Evolutionary conservation across 2,797 vertebrate genomes (phyloP), one percentile per base, ranked within the genome.

Genomic region (Hemitrygon akajei): DNA sequence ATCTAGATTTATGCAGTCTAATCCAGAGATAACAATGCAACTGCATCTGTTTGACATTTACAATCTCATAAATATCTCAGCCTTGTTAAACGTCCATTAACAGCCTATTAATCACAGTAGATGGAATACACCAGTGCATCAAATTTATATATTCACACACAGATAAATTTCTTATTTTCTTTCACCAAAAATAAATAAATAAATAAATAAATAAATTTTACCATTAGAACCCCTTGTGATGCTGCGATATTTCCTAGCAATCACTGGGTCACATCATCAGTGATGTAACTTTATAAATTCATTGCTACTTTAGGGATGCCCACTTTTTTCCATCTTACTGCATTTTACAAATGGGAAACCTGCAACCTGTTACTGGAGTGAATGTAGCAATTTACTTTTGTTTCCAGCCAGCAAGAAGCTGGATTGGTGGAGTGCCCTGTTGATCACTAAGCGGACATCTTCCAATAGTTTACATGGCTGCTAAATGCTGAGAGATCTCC

Each of bases 81-180:
- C 58, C 58, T 86, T 86, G 82, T 86, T 86, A 86, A 86, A 86
- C 56, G 11, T 86, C n/a, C 82, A n/a, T 86, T 86, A 86, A 86
- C 82, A n/a, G 27, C 27, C 27, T 60, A 86, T 63, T 86, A 63
- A 86, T 86, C 82, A 86, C 56, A 18, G 82, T 60, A n/a, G 56
- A n/a, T 86, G 82, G 47, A 86, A 86, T 86, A 30, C 82, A 86
- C 27, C 27, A 63, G 60, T 58, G 16, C 11, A 0, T 40, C 27
- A 22, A 58, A 12, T 84, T 58, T 84, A 84, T 58, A 30, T 14
- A 20, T 58, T 25, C 56, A 58, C 81, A 84, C 25, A 84, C 7
- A 27, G 10, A 84, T 58, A 58, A 27, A 58, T 84, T 84, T 84
- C 47, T 58, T 11, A 11, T 56, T 5, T 84, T 11, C 47, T 56